Evolutionary conservation across 2,888 invertebrate genomes (phyloP), one percentile per base, ranked within the genome.

Genomic region (Elysia crispata): DNA sequence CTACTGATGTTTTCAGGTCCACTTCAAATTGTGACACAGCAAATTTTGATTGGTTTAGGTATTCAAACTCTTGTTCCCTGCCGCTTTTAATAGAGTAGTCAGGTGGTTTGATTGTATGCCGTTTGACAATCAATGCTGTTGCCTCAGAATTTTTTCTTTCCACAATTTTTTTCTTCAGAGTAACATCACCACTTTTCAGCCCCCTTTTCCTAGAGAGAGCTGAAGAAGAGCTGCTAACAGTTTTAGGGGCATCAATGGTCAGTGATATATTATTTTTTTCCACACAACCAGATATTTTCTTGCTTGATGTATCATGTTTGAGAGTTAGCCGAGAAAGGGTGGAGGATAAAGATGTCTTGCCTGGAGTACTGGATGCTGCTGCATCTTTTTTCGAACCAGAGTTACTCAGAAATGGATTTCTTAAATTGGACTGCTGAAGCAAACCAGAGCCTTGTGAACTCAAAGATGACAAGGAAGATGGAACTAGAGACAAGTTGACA

Each of bases 21-120:
- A 82, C 74, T 77, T 89, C 89, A 62, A 85, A 77, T 8, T 84
- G 84, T 25, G 88, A 87, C 1, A 86, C 86, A 5, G 87, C 72
- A 82, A 89, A 89, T 15, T 83, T 83, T 20, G 85, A 81, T n/a
- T 87, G 76, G 18, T 86, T 82, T 31, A 86, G 81, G 8, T 83
- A 85, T 30, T 50, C 78, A 30, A 79, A 80, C 66, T 73, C 66
- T 30, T 77, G 66, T 62, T 72, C 80, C 18, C 50, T 64, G n/a
- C 77, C 80, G 77, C 54, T 72, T n/a, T 80, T 72, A 50, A 73
- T 62, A 54, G 30, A 57, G 67, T 76, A 80, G 28, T 77, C 57
- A 28, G 72, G 77, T 25, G 77, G 66, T n/a, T 76, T 69, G 25
- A 80, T 70, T 1, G 80, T 20, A 33, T 76, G 57, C 11, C 31